Conservation (phyloP, 2,888 invertebrate species). For the Morpho helenor region DNA sequence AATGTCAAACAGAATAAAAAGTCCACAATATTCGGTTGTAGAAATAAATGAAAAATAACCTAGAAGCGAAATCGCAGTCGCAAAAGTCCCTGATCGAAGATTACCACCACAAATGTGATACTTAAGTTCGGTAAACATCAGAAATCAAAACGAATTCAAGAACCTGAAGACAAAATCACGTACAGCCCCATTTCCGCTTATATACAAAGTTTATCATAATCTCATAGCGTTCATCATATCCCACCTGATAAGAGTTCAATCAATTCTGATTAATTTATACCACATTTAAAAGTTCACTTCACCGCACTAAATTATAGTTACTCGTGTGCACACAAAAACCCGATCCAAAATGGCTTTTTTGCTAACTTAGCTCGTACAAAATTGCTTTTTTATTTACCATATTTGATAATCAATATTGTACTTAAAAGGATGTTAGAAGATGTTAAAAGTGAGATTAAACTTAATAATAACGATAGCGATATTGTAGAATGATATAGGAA, state of each 20-base stretch:
- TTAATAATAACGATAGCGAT: no score
- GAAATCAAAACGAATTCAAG: conserved; percentile 28
- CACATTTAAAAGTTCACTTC: not conserved
- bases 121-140: conserved; percentile 41
- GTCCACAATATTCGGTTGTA: conserved; percentile 16
- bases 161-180: conserved; percentile 4
- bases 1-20: conserved; percentile 14
- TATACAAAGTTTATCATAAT: conserved; percentile 4
- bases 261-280: no score
- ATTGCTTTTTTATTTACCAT: no score
- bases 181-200: conserved; percentile 4
- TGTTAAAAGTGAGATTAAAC: no score
- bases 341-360: no score
- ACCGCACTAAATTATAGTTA: not conserved
- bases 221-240: conserved; percentile 1
- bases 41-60: conserved; percentile 9
- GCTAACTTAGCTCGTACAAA: no score
- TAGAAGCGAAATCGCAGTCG: conserved; percentile 21
- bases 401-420: no score
- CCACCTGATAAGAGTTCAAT: conserved; percentile 5
- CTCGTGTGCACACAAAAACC: no score
- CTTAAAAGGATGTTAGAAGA: no score
- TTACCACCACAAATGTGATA: conserved; percentile 12
- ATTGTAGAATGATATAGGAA: no score
- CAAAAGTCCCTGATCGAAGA: conserved; percentile 28